Evolutionary conservation across 2,113 vertebrate species (phyloP).

Genomic region (Perca fluviatilis): DNA sequence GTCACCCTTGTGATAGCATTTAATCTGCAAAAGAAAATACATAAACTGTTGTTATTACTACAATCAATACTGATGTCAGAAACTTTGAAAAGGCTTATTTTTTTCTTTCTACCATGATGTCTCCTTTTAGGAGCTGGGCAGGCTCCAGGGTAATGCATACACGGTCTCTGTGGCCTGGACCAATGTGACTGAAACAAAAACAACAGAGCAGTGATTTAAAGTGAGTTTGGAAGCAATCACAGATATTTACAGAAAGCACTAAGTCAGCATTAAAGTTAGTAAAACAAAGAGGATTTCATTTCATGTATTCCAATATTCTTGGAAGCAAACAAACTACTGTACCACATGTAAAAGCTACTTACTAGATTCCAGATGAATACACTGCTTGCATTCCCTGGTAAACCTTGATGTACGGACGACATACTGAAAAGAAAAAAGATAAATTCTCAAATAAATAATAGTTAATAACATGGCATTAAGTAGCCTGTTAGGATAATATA

Average conservation of each 20-base stretch:
- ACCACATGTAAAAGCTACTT: constrained; percentile 79
- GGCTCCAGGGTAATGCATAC: constrained; percentile 91
- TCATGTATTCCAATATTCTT: constrained; percentile 18
- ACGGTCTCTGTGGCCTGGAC: constrained; percentile 86
- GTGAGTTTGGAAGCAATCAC: constrained; percentile 28
- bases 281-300: constrained; percentile 26
- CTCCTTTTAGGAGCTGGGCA: constrained; percentile 95
- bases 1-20: constrained; percentile 94
- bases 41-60: background rate
- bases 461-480: constrained; percentile 19
- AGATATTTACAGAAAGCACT: constrained; percentile 33
- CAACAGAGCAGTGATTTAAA: constrained; percentile 3
- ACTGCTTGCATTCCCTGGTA: constrained; percentile 96
- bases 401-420: constrained; percentile 92
- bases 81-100: background rate
- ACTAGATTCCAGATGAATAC: constrained; percentile 96
- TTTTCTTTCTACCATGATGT: constrained; percentile 92
- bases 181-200: constrained; percentile 84
- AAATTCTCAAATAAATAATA: constrained; percentile 14
- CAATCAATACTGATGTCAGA: background rate
- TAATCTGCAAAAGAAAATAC: constrained; percentile 84
- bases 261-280: constrained; percentile 27
- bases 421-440: constrained; percentile 83
- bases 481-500: background rate
- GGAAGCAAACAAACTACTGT: constrained; percentile 33